phyloP scores from a whole-genome alignment of 1,140 invertebrate species.

The Achatina immaculata region DNA sequence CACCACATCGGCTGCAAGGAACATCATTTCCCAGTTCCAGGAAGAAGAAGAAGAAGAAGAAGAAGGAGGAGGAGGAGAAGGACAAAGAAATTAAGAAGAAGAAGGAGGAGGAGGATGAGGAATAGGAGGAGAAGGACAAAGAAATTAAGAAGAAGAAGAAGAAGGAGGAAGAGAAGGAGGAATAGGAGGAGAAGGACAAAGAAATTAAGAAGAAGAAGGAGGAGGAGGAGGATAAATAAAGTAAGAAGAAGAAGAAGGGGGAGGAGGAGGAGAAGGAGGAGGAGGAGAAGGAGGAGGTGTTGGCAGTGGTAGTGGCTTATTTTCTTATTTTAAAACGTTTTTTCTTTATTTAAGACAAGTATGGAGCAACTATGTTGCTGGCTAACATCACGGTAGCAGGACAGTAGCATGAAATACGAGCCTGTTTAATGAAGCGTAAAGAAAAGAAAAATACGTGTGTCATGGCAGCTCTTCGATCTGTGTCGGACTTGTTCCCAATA shows the following conservation, averaged over 20 bases:
- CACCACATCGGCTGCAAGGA: too few relatives aligned
- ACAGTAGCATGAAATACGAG: too few relatives aligned
- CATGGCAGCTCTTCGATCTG: too few relatives aligned
- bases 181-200: neutral
- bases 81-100: neutral
- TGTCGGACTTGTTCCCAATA: too few relatives aligned
- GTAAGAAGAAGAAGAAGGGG: neutral
- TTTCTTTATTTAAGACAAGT: too few relatives aligned
- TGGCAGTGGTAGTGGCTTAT: too few relatives aligned
- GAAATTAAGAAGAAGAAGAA: neutral
- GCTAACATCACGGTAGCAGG: too few relatives aligned
- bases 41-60: neutral
- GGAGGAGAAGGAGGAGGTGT: neutral
- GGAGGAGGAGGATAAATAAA: neutral
- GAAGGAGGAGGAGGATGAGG: too few relatives aligned
- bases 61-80: neutral
- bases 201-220: neutral
- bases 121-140: neutral
- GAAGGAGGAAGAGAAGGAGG: neutral
- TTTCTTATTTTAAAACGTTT: too few relatives aligned
- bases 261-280: neutral
- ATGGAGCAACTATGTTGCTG: too few relatives aligned
- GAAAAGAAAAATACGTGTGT: too few relatives aligned
- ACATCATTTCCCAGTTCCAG: neutral
- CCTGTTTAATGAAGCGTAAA: too few relatives aligned